Percentiles rank a stretch among this genome's conserved stretches.
Conservation (phyloP, 2,797 vertebrate species). For the Merluccius polli region DNA sequence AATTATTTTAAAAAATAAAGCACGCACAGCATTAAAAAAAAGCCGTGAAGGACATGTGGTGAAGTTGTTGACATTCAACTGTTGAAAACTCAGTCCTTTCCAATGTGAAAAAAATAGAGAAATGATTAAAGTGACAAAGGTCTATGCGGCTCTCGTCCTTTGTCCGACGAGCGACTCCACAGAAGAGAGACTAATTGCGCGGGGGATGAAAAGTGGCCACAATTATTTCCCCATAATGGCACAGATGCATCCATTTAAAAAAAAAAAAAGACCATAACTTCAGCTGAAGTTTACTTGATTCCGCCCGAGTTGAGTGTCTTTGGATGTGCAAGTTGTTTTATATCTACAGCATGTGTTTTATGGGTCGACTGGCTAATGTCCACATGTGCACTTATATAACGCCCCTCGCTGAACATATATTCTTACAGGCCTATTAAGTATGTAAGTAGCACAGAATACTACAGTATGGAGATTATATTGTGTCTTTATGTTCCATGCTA, state of each 20-base stretch:
- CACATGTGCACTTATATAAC: neutral
- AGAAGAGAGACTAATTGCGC: constrained; percentile 62
- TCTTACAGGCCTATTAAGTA: neutral
- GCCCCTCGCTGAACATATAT: neutral
- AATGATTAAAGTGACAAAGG: constrained; percentile 60
- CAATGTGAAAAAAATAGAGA: constrained; percentile 20
- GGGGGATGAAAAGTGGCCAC: constrained; percentile 61
- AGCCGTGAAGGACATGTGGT: constrained; percentile 38
- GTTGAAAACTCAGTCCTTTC: constrained; percentile 38
- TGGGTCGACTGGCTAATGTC: neutral
- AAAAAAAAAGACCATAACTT: constrained; percentile 43
- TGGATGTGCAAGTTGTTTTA: constrained; percentile 19
- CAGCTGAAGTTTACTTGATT: constrained; percentile 50
- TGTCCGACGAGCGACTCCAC: constrained; percentile 57
- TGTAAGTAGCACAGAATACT: neutral
- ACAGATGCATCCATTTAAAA: constrained; percentile 60
- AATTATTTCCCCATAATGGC: constrained; percentile 65
- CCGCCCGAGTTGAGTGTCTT: constrained; percentile 26
- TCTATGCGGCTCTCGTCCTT: constrained; percentile 54
- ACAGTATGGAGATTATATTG: neutral
- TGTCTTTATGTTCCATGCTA: neutral
- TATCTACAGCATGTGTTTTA: neutral
- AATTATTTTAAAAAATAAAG: constrained; percentile 16
- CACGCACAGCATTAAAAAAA: neutral
- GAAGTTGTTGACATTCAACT: constrained; percentile 54